A percentile compares a stretch with the other conserved stretches of the same genome.
phyloP scores from a whole-genome alignment of 1,140 invertebrate species.

The Chlorops oryzae region DNA sequence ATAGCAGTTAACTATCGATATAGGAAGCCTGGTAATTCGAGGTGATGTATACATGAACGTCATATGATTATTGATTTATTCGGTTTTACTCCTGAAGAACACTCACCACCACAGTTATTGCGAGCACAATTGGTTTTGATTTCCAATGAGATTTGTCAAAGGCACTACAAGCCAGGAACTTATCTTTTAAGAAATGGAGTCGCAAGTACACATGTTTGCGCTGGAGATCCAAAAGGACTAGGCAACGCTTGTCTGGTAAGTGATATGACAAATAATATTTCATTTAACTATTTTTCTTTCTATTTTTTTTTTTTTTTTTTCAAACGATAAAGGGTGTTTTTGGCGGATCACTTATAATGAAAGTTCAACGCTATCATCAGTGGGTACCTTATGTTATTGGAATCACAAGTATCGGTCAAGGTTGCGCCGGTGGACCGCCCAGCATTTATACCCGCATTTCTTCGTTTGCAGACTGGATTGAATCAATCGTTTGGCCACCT shows the following conservation, averaged over 20 bases:
- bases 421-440: constrained; percentile 57
- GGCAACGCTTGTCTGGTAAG: constrained; percentile 58
- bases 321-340: constrained; percentile 66
- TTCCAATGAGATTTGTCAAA: constrained; percentile 20
- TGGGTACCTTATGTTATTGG: constrained; percentile 56
- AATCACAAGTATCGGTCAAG: constrained; percentile 63
- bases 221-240: constrained; percentile 51
- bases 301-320: too few species aligned
- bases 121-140: too few species aligned
- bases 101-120: too few species aligned
- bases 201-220: constrained; percentile 53
- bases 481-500: constrained; percentile 62
- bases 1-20: too few species aligned
- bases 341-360: constrained; percentile 49
- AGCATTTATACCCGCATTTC: constrained; percentile 66
- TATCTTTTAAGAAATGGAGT: constrained; percentile 33
- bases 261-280: neutral
- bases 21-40: too few species aligned
- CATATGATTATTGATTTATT: too few species aligned
- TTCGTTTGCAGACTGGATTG: constrained; percentile 69
- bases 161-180: constrained; percentile 19
- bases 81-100: constrained; percentile 31
- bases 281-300: too few species aligned
- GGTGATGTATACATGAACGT: too few species aligned
- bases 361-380: neutral